Base-by-base conservation (phyloP, 2,888 invertebrate genomes). In the Steinernema hermaphroditum region DNA sequence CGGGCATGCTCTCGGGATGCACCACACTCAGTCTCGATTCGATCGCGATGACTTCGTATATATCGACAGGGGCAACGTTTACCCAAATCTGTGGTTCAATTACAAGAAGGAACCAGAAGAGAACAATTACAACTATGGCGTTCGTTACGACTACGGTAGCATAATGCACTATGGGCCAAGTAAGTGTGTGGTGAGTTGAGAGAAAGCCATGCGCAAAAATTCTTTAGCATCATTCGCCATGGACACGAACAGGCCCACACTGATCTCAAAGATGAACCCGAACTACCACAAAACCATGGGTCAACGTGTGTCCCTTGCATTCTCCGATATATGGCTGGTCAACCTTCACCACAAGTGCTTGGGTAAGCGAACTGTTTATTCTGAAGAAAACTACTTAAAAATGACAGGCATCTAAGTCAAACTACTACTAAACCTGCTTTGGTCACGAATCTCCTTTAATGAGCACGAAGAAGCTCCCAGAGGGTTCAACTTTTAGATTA, bases 131-230 rank as follows among this genome's bases (percentile, higher is more conserved):
- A 84, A 84, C 74, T 82, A 79, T 62, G 80, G 80, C 43, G 76
- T 84, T 76, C 81, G 79, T 0, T 84, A 84, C 71, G 84, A 84
- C 68, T 84, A 83, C 76, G 84, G 83, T 37, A 80, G 80, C 32
- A 78, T 62, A 16, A 62, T 62, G 62, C 62, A 62, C 16, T 62
- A 62, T n/a, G 74, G 44, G 70, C 68, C 62, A 62, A 72, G 72
- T 68, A 14, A 32, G 62, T 22, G 22, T 54, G 2, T 8, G 9
- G 54, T 19, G 49, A 6, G 14, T 4, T 19, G 14, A 72, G 27
- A 19, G n/a, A n/a, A n/a, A 37, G 12, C 12, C 37, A 8, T 12
- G 37, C 12, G 6, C 37, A 37, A 37, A 50, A 50, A 9, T 19
- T 50, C 12, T 32, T 12, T n/a, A 62, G 62, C 27, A 8, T 62